phyloP scores from a whole-genome alignment of 1,140 invertebrate genomes.

The Atopsyche davidsoni region DNA sequence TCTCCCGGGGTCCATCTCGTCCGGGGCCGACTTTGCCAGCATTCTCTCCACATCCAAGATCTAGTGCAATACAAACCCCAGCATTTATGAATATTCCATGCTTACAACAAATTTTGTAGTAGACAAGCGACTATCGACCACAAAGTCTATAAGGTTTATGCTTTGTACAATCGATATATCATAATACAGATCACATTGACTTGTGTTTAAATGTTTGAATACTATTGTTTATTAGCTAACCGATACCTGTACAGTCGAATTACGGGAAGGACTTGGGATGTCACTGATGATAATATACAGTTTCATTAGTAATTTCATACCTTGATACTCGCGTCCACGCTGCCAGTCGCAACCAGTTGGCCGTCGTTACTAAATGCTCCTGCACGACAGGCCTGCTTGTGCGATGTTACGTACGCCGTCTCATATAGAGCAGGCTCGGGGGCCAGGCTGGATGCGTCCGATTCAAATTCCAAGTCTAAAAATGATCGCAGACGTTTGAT shows the following conservation, averaged over 20 bases:
- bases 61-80: conserved; percentile 39
- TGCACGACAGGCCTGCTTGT: conserved; percentile 92
- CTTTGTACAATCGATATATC: neutral
- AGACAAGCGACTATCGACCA: too few relatives aligned
- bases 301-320: too few relatives aligned
- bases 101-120: too few relatives aligned
- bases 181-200: neutral
- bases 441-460: conserved; percentile 81
- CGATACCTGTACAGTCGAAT: too few relatives aligned
- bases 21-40: conserved; percentile 88
- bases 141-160: too few relatives aligned
- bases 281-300: too few relatives aligned
- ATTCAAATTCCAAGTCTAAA: conserved; percentile 91
- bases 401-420: conserved; percentile 97
- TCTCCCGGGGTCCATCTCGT: conserved; percentile 70
- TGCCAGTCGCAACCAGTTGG: conserved; percentile 95
- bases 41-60: conserved; percentile 97
- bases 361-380: conserved; percentile 94
- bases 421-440: conserved; percentile 94
- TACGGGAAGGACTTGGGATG: too few relatives aligned
- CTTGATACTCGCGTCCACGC: conserved; percentile 97
- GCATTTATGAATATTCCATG: too few relatives aligned
- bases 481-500: too few relatives aligned
- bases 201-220: too few relatives aligned
- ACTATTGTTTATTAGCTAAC: too few relatives aligned